phyloP scores from a whole-genome alignment of 2,888 invertebrate species.

The Dryobotodes eremita region DNA sequence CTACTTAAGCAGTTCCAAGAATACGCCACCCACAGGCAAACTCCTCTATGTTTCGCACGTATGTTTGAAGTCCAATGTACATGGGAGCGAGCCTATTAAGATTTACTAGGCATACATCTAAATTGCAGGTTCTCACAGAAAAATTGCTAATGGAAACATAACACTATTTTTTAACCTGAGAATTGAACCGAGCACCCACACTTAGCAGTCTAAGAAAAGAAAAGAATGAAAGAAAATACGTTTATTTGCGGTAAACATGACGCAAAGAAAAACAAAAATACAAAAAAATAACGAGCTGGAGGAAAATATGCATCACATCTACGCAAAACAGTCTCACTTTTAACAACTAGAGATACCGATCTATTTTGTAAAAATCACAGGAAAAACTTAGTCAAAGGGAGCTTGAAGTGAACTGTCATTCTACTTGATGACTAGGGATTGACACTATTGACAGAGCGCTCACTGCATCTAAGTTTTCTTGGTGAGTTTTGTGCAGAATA shows the following conservation, averaged over 20 bases:
- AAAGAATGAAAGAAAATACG: too few species aligned
- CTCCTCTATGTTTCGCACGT: background rate
- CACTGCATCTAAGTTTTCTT: background rate
- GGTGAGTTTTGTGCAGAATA: background rate
- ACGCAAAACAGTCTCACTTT: too few species aligned
- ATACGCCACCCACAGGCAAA: background rate
- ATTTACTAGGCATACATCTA: background rate
- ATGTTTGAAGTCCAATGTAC: background rate
- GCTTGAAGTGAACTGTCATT: background rate
- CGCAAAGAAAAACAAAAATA: too few species aligned
- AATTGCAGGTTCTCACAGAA: background rate
- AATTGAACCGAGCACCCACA: background rate
- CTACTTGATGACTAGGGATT: background rate
- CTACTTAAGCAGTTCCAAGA: background rate
- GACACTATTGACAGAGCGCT: background rate
- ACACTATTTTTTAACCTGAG: background rate
- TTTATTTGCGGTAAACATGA: too few species aligned
- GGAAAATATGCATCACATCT: too few species aligned
- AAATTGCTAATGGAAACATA: background rate
- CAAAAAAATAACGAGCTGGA: too few species aligned
- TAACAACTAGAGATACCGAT: too few species aligned
- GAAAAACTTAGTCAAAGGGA: too few species aligned
- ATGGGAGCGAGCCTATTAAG: background rate
- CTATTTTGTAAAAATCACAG: too few species aligned
- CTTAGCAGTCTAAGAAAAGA: too few species aligned